Conservation (phyloP, 64 coral and sea anemone species). For the Hydrozoanthus tunicans region DNA sequence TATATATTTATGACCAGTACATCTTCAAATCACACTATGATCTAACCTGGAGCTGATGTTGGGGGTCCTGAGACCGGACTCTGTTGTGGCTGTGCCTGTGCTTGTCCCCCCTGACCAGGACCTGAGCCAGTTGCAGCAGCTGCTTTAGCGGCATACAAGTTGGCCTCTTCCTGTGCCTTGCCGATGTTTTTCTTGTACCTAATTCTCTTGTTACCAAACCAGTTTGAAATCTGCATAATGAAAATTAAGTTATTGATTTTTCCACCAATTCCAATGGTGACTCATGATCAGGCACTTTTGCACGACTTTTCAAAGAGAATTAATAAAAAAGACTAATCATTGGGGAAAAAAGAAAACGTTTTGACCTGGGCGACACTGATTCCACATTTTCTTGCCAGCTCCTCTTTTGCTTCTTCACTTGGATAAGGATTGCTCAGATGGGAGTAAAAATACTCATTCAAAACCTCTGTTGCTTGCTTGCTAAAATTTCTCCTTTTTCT, state of each 20-base stretch:
- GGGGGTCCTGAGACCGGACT: constrained; percentile 64
- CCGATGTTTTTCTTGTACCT: constrained; percentile 99
- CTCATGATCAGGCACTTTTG: too few species aligned
- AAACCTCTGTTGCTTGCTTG: constrained; percentile 97
- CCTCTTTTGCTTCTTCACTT: constrained; percentile 98
- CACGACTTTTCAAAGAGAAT: not conserved
- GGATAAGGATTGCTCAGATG: constrained; percentile 99
- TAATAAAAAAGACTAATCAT: not conserved
- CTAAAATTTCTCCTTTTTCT: constrained; percentile 99
- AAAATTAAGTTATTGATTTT: not conserved
- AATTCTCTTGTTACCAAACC: constrained; percentile 99
- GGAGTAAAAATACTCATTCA: constrained; percentile 99
- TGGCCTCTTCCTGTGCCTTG: constrained; percentile 97
- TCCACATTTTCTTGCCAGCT: constrained; percentile 96
- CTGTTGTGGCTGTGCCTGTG: constrained; percentile 52
- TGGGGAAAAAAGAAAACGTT: not conserved
- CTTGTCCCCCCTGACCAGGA: constrained; percentile 47
- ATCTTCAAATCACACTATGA: too few species aligned
- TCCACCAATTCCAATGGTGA: not conserved
- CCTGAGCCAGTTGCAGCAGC: constrained; percentile 59
- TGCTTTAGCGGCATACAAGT: constrained; percentile 97
- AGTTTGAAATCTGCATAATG: constrained; percentile 86
- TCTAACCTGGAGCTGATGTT: constrained; percentile 73
- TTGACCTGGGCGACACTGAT: constrained; percentile 97
- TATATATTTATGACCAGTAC: too few species aligned